Percentiles rank a stretch among this genome's conserved stretches.
phyloP scores from a whole-genome alignment of 2,113 vertebrate species.

The Cepphus grylle region DNA sequence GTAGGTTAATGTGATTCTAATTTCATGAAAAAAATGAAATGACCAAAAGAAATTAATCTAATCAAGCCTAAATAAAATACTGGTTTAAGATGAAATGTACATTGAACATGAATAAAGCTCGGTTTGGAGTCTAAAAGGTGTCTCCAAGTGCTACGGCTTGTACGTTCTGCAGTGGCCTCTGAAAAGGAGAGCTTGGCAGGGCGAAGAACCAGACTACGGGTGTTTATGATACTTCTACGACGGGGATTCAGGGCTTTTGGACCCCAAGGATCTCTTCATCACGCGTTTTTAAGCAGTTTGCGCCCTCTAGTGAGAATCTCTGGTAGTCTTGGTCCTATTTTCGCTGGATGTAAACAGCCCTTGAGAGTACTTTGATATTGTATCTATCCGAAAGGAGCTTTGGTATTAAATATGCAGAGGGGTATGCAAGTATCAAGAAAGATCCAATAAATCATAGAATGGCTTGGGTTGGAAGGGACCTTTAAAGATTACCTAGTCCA shows the following conservation, averaged over 20 bases:
- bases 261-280: neutral
- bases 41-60: neutral
- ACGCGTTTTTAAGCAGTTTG: neutral
- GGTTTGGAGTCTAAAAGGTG: neutral
- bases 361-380: neutral
- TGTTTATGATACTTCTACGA: fast-evolving
- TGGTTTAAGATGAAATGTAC: neutral
- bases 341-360: neutral
- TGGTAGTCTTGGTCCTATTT: neutral
- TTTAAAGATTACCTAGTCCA: neutral
- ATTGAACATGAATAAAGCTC: neutral
- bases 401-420: neutral
- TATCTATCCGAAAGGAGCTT: neutral
- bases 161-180: neutral
- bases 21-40: neutral
- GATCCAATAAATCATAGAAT: neutral
- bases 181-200: fast-evolving
- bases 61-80: neutral
- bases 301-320: slow-evolving; percentile 15
- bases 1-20: neutral
- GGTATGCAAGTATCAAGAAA: neutral
- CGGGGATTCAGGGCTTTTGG: neutral
- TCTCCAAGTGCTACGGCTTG: neutral
- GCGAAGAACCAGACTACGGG: neutral
- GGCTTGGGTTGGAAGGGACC: neutral